Evolutionary conservation across 2,113 vertebrate species (phyloP).

Genomic region (Nannospalax galili): DNA sequence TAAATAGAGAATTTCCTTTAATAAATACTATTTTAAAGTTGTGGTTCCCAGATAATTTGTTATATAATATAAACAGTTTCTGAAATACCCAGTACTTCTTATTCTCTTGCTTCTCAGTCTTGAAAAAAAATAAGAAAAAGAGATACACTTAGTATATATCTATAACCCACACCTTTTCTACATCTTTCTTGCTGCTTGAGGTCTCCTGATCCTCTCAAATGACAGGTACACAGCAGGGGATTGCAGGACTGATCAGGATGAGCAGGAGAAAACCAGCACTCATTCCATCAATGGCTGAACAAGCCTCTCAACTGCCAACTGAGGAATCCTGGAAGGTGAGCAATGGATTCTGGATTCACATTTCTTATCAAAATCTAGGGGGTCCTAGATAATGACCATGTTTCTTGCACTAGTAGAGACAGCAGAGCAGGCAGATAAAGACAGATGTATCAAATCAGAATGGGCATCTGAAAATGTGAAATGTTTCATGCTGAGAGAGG

Average conservation of each 20-base stretch:
- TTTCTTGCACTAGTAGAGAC: neutral
- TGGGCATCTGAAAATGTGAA: neutral
- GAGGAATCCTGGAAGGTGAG: neutral
- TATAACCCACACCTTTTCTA: neutral
- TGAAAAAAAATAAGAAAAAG: neutral
- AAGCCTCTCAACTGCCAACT: neutral
- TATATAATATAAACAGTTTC: neutral
- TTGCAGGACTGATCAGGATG: neutral
- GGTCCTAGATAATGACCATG: neutral
- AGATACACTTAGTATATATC: neutral
- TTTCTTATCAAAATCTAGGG: neutral
- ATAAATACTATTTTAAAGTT: neutral
- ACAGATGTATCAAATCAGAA: neutral
- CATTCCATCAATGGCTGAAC: neutral
- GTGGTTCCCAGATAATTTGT: slow-evolving; percentile 1
- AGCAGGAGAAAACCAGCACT: neutral
- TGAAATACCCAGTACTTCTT: neutral
- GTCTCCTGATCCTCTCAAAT: neutral
- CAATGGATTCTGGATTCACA: neutral
- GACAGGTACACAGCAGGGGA: neutral
- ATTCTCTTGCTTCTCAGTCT: neutral
- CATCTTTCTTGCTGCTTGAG: neutral
- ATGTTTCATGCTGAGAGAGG: neutral
- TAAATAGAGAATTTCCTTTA: neutral
- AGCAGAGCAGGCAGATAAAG: neutral